These are phyloP conservation scores for Drosophila auraria DNA, from an alignment of 1,140 invertebrate species.

Conservation along the genomic window DNA sequence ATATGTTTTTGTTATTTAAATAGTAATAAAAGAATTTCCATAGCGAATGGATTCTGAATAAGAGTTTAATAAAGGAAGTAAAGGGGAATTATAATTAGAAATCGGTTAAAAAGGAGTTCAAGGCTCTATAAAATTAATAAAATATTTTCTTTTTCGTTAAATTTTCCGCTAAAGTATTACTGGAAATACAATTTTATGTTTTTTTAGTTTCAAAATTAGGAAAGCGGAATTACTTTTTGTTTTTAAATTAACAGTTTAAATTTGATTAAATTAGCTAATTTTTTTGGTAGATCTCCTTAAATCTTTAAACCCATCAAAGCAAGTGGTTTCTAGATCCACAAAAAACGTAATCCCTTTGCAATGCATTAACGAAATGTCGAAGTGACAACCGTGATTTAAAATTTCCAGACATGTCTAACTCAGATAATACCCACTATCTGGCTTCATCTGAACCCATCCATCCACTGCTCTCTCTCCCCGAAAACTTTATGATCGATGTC, in stretches of 20 bases:
- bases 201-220: too few relatives aligned
- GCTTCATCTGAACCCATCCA: conserved; percentile 17
- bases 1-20: not conserved
- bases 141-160: too few relatives aligned
- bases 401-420: conserved; percentile 15
- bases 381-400: conserved; percentile 15
- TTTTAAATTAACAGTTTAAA: too few relatives aligned
- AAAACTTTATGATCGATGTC: conserved; percentile 49
- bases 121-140: too few relatives aligned
- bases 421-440: conserved; percentile 17
- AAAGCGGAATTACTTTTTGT: too few relatives aligned
- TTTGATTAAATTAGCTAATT: not conserved
- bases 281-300: not conserved
- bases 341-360: not conserved
- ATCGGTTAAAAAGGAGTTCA: too few relatives aligned
- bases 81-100: not conserved
- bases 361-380: not conserved
- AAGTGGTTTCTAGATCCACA: not conserved
- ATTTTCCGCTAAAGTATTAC: too few relatives aligned
- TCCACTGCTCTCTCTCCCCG: not conserved
- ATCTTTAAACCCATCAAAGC: not conserved
- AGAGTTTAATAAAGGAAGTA: not conserved
- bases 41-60: not conserved
- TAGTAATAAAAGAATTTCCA: not conserved
- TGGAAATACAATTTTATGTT: too few relatives aligned